Evolutionary conservation across 23 tunicate species (phyloP).

Genomic region (Trididemnum clinides): DNA sequence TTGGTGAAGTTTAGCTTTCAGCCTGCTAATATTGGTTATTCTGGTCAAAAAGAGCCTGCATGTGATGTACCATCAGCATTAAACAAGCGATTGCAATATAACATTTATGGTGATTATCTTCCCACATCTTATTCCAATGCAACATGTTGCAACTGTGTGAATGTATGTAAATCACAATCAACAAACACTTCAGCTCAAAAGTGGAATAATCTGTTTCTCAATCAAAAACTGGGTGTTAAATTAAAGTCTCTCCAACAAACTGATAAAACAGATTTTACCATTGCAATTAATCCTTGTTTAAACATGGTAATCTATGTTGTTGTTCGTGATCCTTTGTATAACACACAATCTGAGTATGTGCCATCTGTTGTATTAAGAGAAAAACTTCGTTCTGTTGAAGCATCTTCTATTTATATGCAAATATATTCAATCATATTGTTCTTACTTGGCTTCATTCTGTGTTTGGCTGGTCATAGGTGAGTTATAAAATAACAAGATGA

Average conservation of each 20-base stretch:
- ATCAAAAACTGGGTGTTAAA: background rate
- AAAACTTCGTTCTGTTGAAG: background rate
- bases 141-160: background rate
- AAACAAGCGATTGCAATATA: background rate
- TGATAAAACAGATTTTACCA: background rate
- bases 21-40: constrained; percentile 5
- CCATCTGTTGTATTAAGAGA: background rate
- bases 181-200: background rate
- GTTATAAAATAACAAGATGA: too few relatives aligned
- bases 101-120: background rate
- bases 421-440: background rate
- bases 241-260: background rate
- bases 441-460: background rate
- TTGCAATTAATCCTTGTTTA: background rate
- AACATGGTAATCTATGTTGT: background rate
- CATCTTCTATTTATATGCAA: background rate
- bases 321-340: background rate
- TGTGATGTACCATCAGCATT: background rate
- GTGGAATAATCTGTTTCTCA: background rate
- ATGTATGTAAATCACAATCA: background rate
- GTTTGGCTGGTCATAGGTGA: constrained; percentile 14
- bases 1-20: background rate
- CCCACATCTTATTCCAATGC: background rate
- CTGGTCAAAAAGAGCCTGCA: background rate
- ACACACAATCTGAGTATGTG: background rate